Percentiles rank a stretch among this genome's conserved stretches.
phyloP scores from a whole-genome alignment of 2,888 invertebrate species.

The Chirona hameri region DNA sequence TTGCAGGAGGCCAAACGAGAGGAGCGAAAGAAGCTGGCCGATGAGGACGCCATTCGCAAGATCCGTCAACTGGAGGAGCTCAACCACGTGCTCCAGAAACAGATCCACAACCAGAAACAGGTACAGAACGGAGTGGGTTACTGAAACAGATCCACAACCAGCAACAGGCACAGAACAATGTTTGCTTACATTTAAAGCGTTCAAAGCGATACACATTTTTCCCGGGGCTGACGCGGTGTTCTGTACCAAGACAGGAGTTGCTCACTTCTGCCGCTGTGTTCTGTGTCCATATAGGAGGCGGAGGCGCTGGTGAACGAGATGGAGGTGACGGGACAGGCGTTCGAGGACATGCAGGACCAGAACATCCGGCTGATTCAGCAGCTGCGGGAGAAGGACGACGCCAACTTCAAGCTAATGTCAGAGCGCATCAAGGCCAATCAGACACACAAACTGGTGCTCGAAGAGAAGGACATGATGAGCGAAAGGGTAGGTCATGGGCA shows the following conservation, averaged over 20 bases:
- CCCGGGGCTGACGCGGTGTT: too few relatives aligned
- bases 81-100: constrained; percentile 85
- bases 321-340: constrained; percentile 98
- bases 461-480: constrained; percentile 89
- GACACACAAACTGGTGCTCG: constrained; percentile 84
- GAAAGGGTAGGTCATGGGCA: constrained; percentile 64
- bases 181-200: too few relatives aligned
- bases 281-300: constrained; percentile 64
- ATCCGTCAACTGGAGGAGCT: constrained; percentile 93
- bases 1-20: constrained; percentile 84
- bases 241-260: too few relatives aligned
- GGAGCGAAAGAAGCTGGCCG: constrained; percentile 82
- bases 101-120: constrained; percentile 79
- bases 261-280: too few relatives aligned
- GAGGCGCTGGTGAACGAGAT: constrained; percentile 96
- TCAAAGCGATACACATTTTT: too few relatives aligned
- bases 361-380: constrained; percentile 93
- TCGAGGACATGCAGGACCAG: constrained; percentile 99
- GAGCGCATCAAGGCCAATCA: constrained; percentile 95
- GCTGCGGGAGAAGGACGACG: constrained; percentile 92
- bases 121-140: constrained; percentile 42
- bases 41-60: constrained; percentile 90
- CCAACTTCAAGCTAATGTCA: constrained; percentile 97
- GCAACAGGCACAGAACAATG: too few relatives aligned
- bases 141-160: too few relatives aligned